phyloP scores from a whole-genome alignment of 2,888 invertebrate species.

The Pseudococcus jackbeardsleyi region DNA sequence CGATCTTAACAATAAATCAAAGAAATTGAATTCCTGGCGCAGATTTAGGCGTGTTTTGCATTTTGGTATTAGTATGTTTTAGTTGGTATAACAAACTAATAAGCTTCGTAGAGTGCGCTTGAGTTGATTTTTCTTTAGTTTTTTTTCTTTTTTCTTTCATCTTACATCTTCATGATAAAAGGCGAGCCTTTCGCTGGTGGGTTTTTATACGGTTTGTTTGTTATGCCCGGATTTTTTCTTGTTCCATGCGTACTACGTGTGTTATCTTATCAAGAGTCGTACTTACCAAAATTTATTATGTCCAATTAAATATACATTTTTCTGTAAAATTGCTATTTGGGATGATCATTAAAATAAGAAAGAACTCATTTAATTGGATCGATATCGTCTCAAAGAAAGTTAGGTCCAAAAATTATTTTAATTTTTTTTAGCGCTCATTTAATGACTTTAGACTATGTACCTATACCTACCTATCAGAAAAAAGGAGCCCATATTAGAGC shows the following conservation, averaged over 20 bases:
- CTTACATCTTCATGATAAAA: constrained; percentile 12
- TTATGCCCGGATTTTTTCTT: not conserved
- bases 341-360: no score
- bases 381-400: no score
- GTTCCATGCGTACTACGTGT: not conserved
- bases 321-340: no score
- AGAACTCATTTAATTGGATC: no score
- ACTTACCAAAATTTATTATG: no score
- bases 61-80: not conserved
- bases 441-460: no score
- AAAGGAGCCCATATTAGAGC: no score
- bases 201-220: not conserved
- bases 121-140: constrained; percentile 16
- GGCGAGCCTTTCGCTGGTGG: constrained; percentile 42
- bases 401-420: no score
- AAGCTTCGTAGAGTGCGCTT: constrained; percentile 21
- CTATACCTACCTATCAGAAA: no score
- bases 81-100: not conserved
- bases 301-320: no score
- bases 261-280: not conserved
- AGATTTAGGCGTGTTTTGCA: not conserved
- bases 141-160: not conserved
- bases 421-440: no score
- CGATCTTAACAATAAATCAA: not conserved
- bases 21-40: not conserved